Base-by-base conservation (phyloP, 2,113 vertebrate genomes). In the Oenanthe melanoleuca region DNA sequence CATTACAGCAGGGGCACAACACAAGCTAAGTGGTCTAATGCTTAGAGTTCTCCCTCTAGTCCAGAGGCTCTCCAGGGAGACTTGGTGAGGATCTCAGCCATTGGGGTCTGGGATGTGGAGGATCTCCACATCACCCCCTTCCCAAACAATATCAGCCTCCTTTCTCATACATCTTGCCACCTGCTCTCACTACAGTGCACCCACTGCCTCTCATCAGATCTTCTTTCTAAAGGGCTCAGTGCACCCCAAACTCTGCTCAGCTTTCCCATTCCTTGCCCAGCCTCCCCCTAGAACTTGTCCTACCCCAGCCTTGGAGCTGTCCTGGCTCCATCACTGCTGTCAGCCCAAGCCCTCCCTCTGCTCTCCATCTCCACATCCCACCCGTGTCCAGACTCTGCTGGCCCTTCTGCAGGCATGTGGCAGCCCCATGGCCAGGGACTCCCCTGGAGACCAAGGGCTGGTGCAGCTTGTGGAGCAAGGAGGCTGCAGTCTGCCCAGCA, bases 321-420 rank as follows among this genome's bases (percentile, higher is more conserved):
- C 28, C 37, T 44, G 55, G n/a, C 28, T 82, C 50, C 50, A 82
- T 31, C 37, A 37, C 14, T 88, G 22, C 53, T 55, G 60, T 65
- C 55, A 86, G 29, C 28, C 50, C 45, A 86, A 91, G 42, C 12
- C 28, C 21, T 73, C 14, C 20, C 11, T 73, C 80, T 50, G 31
- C 15, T 83, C 56, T 70, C 38, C 20, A 42, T 53, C 75, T 74
- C 69, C 18, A 21, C 18, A 55, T 60, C 52, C 34, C 34, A 57
- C 26, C 3, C 0, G 0, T 57, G 49, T 70, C 55, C 55, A 80
- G 55, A 29, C 37, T 16, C 45, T n/a, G 18, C 16, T 83, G 72
- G 15, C 16, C n/a, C 25, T 66, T 80, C n/a, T 69, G 14, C 53
- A 80, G 50, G 16, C 0, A 0, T 0, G 0, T 50, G 23, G 18